A percentile compares a stretch with the other conserved stretches of the same genome.
Evolutionary conservation across 2,797 vertebrate species (phyloP).

Genomic region (Oreochromis mossambicus): DNA sequence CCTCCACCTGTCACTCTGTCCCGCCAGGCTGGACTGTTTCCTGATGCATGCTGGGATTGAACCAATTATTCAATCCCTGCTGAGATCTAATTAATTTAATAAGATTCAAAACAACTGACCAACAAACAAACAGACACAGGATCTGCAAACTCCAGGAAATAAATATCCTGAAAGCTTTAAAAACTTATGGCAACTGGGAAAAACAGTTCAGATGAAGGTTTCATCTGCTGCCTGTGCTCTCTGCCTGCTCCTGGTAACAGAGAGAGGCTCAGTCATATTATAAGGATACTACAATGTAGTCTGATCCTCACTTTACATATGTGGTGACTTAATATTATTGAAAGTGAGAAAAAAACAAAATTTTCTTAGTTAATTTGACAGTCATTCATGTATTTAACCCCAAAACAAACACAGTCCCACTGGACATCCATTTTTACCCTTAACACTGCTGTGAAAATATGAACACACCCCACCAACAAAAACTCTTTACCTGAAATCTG

Average conservation of each 20-base stretch:
- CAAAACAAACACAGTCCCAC: background rate
- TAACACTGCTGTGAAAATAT: background rate
- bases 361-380: background rate
- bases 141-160: background rate
- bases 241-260: background rate
- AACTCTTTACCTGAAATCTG: background rate
- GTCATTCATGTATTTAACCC: background rate
- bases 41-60: slow-evolving; percentile 23
- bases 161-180: background rate
- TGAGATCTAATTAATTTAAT: slow-evolving; percentile 46
- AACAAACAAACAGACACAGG: background rate
- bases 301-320: background rate
- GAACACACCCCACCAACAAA: background rate
- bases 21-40: slow-evolving; percentile 10
- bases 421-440: background rate
- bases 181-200: background rate
- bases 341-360: background rate
- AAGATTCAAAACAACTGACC: background rate
- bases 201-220: background rate
- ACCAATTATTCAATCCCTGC: slow-evolving; percentile 44
- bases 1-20: slow-evolving; percentile 30
- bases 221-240: background rate
- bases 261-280: background rate
- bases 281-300: background rate
- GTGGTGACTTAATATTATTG: background rate